Conservation (phyloP, 2,888 invertebrate genomes). For the Pollenia amentaria region DNA sequence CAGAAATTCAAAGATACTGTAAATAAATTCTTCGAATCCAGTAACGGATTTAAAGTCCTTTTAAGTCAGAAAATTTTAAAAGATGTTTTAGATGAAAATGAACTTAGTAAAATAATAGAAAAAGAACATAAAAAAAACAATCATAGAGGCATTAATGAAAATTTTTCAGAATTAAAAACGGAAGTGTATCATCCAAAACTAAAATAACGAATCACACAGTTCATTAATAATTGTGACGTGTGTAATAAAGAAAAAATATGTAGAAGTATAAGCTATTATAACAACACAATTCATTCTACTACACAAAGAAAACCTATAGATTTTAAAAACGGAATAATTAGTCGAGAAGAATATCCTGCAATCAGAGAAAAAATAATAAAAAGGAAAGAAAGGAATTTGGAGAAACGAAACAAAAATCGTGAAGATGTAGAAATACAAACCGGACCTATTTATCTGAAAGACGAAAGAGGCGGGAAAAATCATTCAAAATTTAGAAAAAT, state of each 20-base stretch:
- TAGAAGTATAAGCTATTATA: conserved; percentile 34
- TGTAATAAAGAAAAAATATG: conserved; percentile 26
- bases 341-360: not conserved
- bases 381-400: not conserved
- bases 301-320: conserved; percentile 1
- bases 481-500: conserved; percentile 16
- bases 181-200: too few relatives aligned
- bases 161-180: too few relatives aligned
- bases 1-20: too few relatives aligned
- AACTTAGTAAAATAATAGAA: too few relatives aligned
- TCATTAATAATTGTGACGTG: conserved; percentile 13
- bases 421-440: not conserved
- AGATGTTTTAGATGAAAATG: too few relatives aligned
- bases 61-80: too few relatives aligned
- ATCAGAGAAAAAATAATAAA: conserved; percentile 33
- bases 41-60: too few relatives aligned
- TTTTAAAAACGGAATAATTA: not conserved
- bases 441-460: conserved; percentile 1
- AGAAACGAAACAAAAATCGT: not conserved
- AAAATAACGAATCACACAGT: conserved; percentile 21
- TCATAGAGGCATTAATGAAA: too few relatives aligned
- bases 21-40: too few relatives aligned
- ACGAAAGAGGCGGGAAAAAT: not conserved
- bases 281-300: conserved; percentile 36
- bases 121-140: too few relatives aligned